phyloP scores from a whole-genome alignment of 2,113 vertebrate species.

The Anhinga rufa region DNA sequence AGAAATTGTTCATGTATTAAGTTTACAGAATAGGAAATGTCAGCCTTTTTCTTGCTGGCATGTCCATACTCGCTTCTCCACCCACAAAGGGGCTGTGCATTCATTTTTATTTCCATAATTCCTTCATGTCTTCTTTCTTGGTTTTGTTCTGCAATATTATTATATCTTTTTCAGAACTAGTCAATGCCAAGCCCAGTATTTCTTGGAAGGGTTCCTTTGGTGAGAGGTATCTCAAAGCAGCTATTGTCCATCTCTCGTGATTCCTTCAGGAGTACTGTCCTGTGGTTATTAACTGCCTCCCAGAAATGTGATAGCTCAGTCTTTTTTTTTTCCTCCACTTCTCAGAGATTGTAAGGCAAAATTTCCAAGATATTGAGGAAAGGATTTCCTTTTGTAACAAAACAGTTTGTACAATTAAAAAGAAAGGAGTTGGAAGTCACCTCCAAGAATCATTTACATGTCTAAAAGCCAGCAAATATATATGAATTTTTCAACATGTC shows the following conservation, averaged over 20 bases:
- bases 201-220: not conserved
- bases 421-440: not conserved
- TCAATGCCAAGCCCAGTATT: not conserved
- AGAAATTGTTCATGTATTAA: not conserved
- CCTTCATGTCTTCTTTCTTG: not conserved
- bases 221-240: not conserved
- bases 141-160: not conserved
- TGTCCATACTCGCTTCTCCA: not conserved
- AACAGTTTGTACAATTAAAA: not conserved
- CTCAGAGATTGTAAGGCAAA: not conserved
- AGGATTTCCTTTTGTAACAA: not conserved
- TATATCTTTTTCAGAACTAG: not conserved
- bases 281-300: not conserved
- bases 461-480: not conserved
- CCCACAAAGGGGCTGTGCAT: not conserved
- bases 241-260: not conserved
- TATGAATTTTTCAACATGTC: not conserved
- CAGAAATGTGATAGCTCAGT: not conserved
- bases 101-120: not conserved
- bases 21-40: not conserved
- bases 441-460: not conserved
- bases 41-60: slow-evolving; percentile 7
- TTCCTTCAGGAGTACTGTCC: not conserved
- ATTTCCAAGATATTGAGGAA: not conserved
- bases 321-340: not conserved